These are phyloP conservation scores for Andrena bicolor DNA, from an alignment of 2,888 invertebrate genomes.

Conservation along the genomic window DNA sequence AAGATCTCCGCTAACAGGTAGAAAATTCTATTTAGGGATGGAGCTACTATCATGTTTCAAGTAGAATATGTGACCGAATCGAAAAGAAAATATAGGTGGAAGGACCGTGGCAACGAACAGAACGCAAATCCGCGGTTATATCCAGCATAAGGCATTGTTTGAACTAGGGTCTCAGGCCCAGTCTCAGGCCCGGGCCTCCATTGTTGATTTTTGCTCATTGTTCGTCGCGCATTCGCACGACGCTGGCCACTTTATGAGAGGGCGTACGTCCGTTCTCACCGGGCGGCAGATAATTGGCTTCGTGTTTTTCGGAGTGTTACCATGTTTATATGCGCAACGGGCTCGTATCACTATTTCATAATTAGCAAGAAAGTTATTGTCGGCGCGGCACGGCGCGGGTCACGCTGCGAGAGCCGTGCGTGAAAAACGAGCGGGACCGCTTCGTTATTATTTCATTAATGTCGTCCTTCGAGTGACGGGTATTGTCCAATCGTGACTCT, in stretches of 20 bases:
- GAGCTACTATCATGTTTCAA: no score
- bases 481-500: conserved; percentile 44
- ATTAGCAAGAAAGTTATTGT: conserved; percentile 78
- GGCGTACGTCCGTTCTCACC: conserved; percentile 74
- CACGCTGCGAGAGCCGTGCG: conserved; percentile 57
- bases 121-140: conserved; percentile 3
- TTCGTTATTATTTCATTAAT: conserved; percentile 73
- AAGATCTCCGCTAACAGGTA: no score
- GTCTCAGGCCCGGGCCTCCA: conserved; percentile 15
- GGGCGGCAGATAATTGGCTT: conserved; percentile 79
- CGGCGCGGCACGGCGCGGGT: conserved; percentile 51
- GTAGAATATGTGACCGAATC: no score
- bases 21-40: no score
- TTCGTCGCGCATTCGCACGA: conserved; percentile 51
- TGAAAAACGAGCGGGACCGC: conserved; percentile 66
- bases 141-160: conserved; percentile 40
- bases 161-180: background rate
- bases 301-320: conserved; percentile 78
- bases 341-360: conserved; percentile 79
- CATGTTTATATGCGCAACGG: conserved; percentile 76
- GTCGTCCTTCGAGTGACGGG: conserved; percentile 48
- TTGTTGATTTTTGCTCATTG: conserved; percentile 71
- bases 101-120: background rate
- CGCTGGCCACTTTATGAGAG: conserved; percentile 72
- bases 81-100: no score